Evolutionary conservation across 1,140 invertebrate genomes (phyloP).

Genomic region (Drosophila melanica): DNA sequence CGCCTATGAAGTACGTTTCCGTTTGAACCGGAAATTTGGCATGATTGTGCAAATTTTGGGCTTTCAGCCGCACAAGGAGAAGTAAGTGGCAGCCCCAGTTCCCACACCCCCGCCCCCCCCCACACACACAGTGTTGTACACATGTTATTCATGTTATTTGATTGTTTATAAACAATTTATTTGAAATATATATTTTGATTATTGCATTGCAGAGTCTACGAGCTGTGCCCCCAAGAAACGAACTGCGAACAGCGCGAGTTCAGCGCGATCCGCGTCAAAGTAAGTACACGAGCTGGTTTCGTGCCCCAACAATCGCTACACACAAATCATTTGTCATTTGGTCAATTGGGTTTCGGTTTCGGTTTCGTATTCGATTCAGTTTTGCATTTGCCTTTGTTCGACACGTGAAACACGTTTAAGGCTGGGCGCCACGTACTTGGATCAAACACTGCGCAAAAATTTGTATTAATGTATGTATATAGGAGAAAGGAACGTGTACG

Average conservation of each 20-base stretch:
- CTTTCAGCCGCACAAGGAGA: conserved; percentile 76
- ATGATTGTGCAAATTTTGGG: conserved; percentile 83
- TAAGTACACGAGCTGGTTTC: conserved; percentile 62
- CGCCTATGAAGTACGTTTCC: conserved; percentile 73
- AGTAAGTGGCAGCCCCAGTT: conserved; percentile 52
- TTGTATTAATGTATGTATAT: conserved; percentile 42
- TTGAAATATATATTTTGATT: conserved; percentile 18
- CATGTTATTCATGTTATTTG: conserved; percentile 52
- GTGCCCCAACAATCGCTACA: conserved; percentile 41
- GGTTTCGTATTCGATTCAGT: conserved; percentile 13
- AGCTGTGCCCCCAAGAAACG: conserved; percentile 76
- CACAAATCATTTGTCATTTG: conserved; percentile 38
- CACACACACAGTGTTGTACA: conserved; percentile 18
- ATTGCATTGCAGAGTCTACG: conserved; percentile 65
- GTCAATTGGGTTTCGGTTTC: conserved; percentile 42
- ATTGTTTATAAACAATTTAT: conserved; percentile 65
- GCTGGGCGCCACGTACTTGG: conserved; percentile 42
- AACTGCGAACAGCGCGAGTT: conserved; percentile 80
- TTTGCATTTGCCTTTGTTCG: conserved; percentile 31
- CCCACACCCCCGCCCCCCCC: not conserved
- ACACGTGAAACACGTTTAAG: conserved; percentile 72
- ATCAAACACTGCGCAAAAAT: conserved; percentile 32
- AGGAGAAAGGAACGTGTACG: not conserved
- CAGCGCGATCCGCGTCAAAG: conserved; percentile 77
- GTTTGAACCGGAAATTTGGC: conserved; percentile 76